Base-by-base conservation (phyloP, 2,113 vertebrate species). In the Oryzias curvinotus region DNA sequence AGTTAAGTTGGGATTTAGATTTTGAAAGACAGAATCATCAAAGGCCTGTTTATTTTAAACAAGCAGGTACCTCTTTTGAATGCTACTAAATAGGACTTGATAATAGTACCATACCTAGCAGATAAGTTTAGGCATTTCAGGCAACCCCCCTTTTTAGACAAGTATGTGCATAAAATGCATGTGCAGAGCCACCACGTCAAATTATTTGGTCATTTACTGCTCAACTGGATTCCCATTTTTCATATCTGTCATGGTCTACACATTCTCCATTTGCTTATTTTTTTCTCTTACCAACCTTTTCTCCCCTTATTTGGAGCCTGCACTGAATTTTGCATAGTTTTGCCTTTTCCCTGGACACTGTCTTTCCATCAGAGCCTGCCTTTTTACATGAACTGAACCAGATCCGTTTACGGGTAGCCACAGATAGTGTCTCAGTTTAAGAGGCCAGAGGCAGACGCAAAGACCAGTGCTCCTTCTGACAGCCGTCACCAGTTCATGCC, bases 261-360 rank as follows among this genome's bases (percentile, higher is more conserved):
- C 77, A 77, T 62, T 78, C 81, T 79, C 71, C 71, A 61, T 51
- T 71, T 58, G 62, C 65, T 72, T 62, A 25, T 48, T 56, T 45
- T 55, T 78, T 49, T 41, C 56, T 53, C 62, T 70, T 57, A 65
- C 75, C 71, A 85, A 70, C 84, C 67, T 78, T 78, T 84, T 75
- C 73, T 84, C 78, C 86, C 89, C 88, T 85, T 90, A 85, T 91
- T 90, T 90, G 88, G 87, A 83, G 80, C 59, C 67, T 44, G 66
- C 49, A 75, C 68, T 67, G 66, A 68, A 73, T 84, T 85, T 84
- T 82, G 65, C 86, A 91, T 89, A 87, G 77, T 86, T 90, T 65
- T 62, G 49, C 52, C 73, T 87, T 87, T 81, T 86, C 85, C 87
- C 85, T 86, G 68, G 87, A 86, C 78, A 87, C 83, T 78, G 77